Evolutionary conservation across 2,888 invertebrate genomes (phyloP).

Genomic region (Sussaba pulchella): DNA sequence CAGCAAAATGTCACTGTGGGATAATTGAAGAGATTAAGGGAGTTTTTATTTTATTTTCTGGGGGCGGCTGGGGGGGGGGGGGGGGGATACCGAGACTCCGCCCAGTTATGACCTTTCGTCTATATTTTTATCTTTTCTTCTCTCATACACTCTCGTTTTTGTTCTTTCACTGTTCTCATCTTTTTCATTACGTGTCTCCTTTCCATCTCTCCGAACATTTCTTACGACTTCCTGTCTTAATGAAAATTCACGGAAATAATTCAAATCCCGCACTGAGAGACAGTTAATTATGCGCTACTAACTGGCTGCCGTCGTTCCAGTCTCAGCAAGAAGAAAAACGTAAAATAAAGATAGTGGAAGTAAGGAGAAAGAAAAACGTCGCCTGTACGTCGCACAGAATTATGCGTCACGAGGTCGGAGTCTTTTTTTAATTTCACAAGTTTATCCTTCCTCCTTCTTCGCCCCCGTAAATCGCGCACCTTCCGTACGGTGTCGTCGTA

Average conservation of each 20-base stretch:
- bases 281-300: constrained; percentile 64
- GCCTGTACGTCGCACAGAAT: constrained; percentile 40
- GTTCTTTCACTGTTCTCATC: constrained; percentile 4
- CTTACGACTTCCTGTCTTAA: constrained; percentile 55
- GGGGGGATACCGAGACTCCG: constrained; percentile 30
- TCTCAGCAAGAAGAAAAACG: constrained; percentile 16
- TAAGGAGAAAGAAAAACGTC: constrained; percentile 18
- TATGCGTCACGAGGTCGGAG: constrained; percentile 59
- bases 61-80: too few species aligned
- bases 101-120: constrained; percentile 43
- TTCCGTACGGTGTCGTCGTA: constrained; percentile 31
- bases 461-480: constrained; percentile 31
- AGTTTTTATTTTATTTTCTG: constrained; percentile 28
- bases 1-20: constrained; percentile 63
- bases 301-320: constrained; percentile 61
- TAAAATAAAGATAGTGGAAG: constrained; percentile 23
- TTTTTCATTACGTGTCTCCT: constrained; percentile 42
- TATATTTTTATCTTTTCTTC: constrained; percentile 27
- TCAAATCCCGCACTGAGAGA: constrained; percentile 57
- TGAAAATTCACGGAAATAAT: constrained; percentile 64
- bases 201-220: constrained; percentile 33
- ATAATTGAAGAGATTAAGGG: constrained; percentile 64
- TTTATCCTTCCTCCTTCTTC: constrained; percentile 55
- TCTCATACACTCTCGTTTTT: constrained; percentile 22
- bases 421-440: constrained; percentile 65